Base-by-base conservation (phyloP, 2,888 invertebrate genomes). In the Athalia cordata region DNA sequence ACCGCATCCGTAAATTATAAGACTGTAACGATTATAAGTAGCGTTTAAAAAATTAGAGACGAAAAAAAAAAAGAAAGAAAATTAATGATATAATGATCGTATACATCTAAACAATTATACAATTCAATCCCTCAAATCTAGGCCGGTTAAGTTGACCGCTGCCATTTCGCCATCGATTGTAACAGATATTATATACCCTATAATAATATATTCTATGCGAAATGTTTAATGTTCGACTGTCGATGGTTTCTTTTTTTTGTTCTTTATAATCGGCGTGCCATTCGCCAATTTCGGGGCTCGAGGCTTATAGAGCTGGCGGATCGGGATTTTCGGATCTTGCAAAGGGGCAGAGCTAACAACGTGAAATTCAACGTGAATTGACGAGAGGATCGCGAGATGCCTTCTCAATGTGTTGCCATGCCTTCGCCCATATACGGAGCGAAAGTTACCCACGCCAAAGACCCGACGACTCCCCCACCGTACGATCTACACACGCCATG, bases 361-460 rank as follows among this genome's bases (percentile, higher is more conserved):
- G 29, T 29, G 29, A 29, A 29, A 29, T 29, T 29, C 29, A 29
- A 29, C 29, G 29, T 29, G 29, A 72, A 57, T 59, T 59, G 81
- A 82, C 70, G 78, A 79, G 74, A 80, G 79, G 78, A 79, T 64
- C 29, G 29, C 72, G 80, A 84, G 82, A 86, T 84, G 84, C 85
- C 81, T 83, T 82, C 83, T 74, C 81, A 80, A 81, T 81, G 83
- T 83, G 85, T 84, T 88, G 85, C 79, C 89, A 81, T 81, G 83
- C 83, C 85, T 84, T 89, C 87, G 84, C 79, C 89, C 89, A 88
- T 89, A 88, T 89, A 89, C 84, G 89, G 89, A 88, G 89, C 87
- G 89, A 89, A 89, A 89, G 89, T 89, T 84, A 86, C 86, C 86
- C 86, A 81, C 50, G 75, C 62, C 62, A 75, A 75, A 62, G 62